phyloP scores from a whole-genome alignment of 2,797 vertebrate species.

The Oreochromis grahami region DNA sequence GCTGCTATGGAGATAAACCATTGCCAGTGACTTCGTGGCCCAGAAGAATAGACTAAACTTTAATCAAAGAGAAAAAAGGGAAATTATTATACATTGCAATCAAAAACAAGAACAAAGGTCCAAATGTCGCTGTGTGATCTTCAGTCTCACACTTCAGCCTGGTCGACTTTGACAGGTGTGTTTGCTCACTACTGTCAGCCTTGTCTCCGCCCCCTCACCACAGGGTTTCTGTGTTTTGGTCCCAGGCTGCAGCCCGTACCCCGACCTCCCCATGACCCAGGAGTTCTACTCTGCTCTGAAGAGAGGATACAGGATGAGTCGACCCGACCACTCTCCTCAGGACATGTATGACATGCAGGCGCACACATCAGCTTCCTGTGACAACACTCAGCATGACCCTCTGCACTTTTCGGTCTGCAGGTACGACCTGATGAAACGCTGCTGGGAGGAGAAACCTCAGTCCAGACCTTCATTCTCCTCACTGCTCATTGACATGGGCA shows the following conservation, averaged over 20 bases:
- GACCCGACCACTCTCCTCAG: conserved; percentile 78
- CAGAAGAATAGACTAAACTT: not conserved
- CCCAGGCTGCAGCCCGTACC: conserved; percentile 84
- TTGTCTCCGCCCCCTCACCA: not conserved
- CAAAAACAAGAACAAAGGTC: not conserved
- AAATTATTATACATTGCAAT: not conserved
- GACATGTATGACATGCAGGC: conserved; percentile 73
- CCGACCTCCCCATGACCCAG: conserved; percentile 82
- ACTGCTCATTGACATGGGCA: conserved; percentile 76
- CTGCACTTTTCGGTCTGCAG: conserved; percentile 52
- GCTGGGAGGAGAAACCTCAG: conserved; percentile 86
- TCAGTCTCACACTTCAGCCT: not conserved
- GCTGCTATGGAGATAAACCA: not conserved
- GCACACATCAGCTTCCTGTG: not conserved
- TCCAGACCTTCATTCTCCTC: conserved; percentile 84
- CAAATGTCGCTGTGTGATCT: not conserved
- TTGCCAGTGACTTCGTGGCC: not conserved
- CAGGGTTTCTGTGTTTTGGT: not conserved
- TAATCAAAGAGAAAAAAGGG: not conserved
- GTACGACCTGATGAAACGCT: conserved; percentile 84
- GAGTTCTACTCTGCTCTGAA: conserved; percentile 88
- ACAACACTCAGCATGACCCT: not conserved
- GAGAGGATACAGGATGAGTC: conserved; percentile 84
- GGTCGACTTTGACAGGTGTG: not conserved
- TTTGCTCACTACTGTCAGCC: not conserved